Evolutionary conservation across 2,113 vertebrate genomes (phyloP).

Genomic region (Ceyx melanurus): DNA sequence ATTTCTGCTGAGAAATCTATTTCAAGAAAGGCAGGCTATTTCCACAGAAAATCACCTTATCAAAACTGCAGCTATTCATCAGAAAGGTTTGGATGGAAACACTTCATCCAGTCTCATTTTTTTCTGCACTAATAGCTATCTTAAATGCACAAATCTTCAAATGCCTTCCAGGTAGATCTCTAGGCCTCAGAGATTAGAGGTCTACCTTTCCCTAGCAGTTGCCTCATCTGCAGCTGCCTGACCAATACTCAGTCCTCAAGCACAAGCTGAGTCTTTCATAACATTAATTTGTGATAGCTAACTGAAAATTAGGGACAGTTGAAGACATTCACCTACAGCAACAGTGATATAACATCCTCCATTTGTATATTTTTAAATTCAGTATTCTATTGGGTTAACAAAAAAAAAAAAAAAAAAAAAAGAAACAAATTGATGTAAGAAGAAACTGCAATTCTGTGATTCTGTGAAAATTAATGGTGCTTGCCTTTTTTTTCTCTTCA

Average conservation of each 20-base stretch:
- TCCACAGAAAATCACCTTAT: neutral
- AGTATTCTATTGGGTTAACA: neutral
- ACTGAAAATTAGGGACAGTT: neutral
- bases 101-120: neutral
- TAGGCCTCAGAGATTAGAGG: neutral
- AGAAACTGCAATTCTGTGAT: neutral
- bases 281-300: neutral
- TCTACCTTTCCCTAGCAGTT: neutral
- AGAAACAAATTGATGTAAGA: fast-evolving
- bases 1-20: neutral
- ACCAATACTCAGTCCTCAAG: neutral
- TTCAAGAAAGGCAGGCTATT: neutral
- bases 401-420: neutral
- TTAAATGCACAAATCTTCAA: neutral
- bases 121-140: neutral
- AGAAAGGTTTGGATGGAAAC: neutral
- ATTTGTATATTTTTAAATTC: neutral
- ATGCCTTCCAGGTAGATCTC: neutral
- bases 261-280: neutral
- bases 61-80: neutral
- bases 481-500: neutral
- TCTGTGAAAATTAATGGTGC: neutral
- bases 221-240: neutral
- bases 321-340: neutral
- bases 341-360: neutral